Base-by-base conservation (phyloP, 2,888 invertebrate genomes). In the Euclidia mi region DNA sequence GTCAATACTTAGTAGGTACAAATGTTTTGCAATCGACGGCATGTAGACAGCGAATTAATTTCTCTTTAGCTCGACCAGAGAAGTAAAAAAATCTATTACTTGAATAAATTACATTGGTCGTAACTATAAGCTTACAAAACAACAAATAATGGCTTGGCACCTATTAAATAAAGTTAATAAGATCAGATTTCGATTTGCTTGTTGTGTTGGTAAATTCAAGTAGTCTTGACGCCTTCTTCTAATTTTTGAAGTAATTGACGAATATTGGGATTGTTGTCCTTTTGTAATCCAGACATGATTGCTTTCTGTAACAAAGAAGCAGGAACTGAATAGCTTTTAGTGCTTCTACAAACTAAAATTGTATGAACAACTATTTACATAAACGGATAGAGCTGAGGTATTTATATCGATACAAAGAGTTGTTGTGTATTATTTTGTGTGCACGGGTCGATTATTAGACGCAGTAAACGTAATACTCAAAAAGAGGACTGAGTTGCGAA, bases 221-320 rank as follows among this genome's bases (percentile, higher is more conserved):
- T 18, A 40, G 6, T 50, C 37, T 59, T 74, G 2, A 58, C 50
- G 32, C 65, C 71, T 69, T 79, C 81, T 71, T 74, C 74, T 41
- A 89, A 61, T 74, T 88, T 90, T 71, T 82, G 80, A 20, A 88
- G 65, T 31, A 92, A 72, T 44, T 75, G 76, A 42, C 71, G 84
- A 49, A 78, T 76, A 10, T 73, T 79, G 7, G 82, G 77, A 50
- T 71, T 81, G 9, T 60, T 67, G 48, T 88, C 87, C 3, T 78
- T 79, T 65, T 88, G 81, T 56, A 94, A 66, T 1, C 81, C 71
- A 12, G 79, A 65, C 55, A 91, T 59, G 62, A 93, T 83, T 31
- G 88, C 56, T 74, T 82, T 89, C 93, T 93, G 89, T 50, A 90
- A 91, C 55, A 81, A 84, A 71, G 20, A 25, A 25, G 7, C 59